Percentiles rank a stretch among this genome's conserved stretches.
Evolutionary conservation across 2,888 invertebrate genomes (phyloP).

Genomic region (Dicycla oo): DNA sequence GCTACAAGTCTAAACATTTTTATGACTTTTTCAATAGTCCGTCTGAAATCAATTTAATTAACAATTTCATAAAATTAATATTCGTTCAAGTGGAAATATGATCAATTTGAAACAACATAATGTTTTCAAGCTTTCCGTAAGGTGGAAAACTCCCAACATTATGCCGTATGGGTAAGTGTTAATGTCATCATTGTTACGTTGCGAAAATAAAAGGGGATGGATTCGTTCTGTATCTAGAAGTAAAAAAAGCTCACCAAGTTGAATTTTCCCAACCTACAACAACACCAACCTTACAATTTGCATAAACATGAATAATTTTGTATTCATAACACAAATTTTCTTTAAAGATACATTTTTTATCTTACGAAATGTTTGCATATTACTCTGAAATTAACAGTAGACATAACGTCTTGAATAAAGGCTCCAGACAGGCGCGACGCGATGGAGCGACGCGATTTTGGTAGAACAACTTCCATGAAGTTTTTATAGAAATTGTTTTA

Average conservation of each 20-base stretch:
- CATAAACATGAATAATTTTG: slow-evolving; percentile 57
- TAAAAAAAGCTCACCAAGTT: slow-evolving; percentile 26
- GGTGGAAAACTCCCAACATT: not conserved
- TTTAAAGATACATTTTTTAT: slow-evolving; percentile 32
- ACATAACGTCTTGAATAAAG: slow-evolving; percentile 11
- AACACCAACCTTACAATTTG: slow-evolving; percentile 40
- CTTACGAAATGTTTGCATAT: slow-evolving; percentile 5
- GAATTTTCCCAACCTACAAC: slow-evolving; percentile 2
- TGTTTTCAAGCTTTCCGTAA: not conserved
- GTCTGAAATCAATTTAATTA: no score
- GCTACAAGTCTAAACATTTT: no score
- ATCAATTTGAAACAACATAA: no score
- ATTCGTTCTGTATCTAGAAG: not conserved
- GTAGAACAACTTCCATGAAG: no score
- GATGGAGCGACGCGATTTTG: no score
- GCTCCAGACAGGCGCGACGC: no score
- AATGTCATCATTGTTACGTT: not conserved
- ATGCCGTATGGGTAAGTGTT: not conserved
- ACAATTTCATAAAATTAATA: no score
- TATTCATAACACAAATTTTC: slow-evolving; percentile 43
- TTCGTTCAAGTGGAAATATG: no score
- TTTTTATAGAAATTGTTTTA: no score
- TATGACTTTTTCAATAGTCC: no score
- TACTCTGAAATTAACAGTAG: slow-evolving; percentile 27
- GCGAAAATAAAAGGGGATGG: not conserved